Conservation (phyloP, 2,888 invertebrate genomes). For the Caenorhabditis becei region DNA sequence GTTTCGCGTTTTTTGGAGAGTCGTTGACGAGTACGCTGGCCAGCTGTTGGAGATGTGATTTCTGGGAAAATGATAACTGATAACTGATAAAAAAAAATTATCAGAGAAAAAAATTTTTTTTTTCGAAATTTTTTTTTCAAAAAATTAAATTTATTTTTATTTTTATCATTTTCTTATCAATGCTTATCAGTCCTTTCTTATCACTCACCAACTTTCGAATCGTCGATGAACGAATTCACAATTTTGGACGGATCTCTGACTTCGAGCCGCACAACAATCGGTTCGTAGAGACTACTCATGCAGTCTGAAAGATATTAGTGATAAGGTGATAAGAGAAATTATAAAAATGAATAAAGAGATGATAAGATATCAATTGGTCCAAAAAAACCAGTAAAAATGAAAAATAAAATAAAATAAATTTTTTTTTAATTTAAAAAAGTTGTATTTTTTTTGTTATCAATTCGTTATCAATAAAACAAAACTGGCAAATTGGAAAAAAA, state of each 20-base stretch:
- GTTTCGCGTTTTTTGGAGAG: conserved; percentile 58
- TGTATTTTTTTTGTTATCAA: too few species aligned
- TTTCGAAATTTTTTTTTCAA: too few species aligned
- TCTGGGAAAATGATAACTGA: conserved; percentile 15
- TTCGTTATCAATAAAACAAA: too few species aligned
- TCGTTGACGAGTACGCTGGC: conserved; percentile 63
- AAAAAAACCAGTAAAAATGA: neutral
- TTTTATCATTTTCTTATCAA: too few species aligned
- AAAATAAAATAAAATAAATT: neutral
- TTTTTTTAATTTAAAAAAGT: neutral
- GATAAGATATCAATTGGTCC: neutral
- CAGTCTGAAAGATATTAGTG: conserved; percentile 20
- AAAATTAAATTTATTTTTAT: too few species aligned
- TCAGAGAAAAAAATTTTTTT: too few species aligned
- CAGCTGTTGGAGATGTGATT: conserved; percentile 57
- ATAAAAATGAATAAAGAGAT: neutral
- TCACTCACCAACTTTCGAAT: conserved; percentile 39
- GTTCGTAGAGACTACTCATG: conserved; percentile 66
- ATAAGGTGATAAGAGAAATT: neutral
- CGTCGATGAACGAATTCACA: conserved; percentile 50
- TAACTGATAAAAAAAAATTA: too few species aligned
- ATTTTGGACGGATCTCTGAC: conserved; percentile 37
- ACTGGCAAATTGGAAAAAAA: conserved; percentile 1
- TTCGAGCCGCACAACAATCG: conserved; percentile 66
- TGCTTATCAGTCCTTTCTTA: too few species aligned